phyloP scores from a whole-genome alignment of 2,888 invertebrate genomes.

The Malacosoma neustria region DNA sequence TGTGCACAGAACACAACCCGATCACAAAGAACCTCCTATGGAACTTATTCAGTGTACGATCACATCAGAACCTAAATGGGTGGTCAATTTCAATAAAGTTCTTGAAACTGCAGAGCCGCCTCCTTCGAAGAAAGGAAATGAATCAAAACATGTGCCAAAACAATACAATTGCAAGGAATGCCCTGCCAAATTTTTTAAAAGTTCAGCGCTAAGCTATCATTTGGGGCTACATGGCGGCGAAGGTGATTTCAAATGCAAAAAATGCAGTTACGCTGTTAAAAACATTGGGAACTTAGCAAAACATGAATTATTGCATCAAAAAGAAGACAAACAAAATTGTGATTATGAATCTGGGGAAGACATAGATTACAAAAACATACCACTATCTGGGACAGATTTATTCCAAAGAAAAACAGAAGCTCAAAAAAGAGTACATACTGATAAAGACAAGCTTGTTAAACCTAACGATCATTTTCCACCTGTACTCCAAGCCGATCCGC shows the following conservation, averaged over 20 bases:
- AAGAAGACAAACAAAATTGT: slow-evolving; percentile 37
- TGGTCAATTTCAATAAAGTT: slow-evolving; percentile 44
- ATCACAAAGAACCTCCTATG: slow-evolving; percentile 78
- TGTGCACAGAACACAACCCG: slow-evolving; percentile 77
- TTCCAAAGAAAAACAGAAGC: slow-evolving; percentile 78
- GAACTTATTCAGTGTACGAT: slow-evolving; percentile 45
- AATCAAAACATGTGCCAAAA: slow-evolving; percentile 44
- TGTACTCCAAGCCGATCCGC: slow-evolving; percentile 76
- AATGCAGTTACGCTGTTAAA: slow-evolving; percentile 82
- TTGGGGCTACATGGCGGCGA: slow-evolving; percentile 78
- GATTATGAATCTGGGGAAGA: slow-evolving; percentile 70
- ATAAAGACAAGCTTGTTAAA: slow-evolving; percentile 65
- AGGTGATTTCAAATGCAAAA: slow-evolving; percentile 79
- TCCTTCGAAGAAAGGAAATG: slow-evolving; percentile 31
- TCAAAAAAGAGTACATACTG: slow-evolving; percentile 61
- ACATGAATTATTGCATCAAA: slow-evolving; percentile 76
- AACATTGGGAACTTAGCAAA: slow-evolving; percentile 79
- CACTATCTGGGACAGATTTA: slow-evolving; percentile 78
- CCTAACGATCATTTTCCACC: slow-evolving; percentile 72
- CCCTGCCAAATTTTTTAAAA: slow-evolving; percentile 83
- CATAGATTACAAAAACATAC: slow-evolving; percentile 68
- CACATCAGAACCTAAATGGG: slow-evolving; percentile 56
- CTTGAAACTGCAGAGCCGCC: slow-evolving; percentile 28
- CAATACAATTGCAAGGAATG: slow-evolving; percentile 77
- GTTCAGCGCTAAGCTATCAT: slow-evolving; percentile 81